Base-by-base conservation (phyloP, 2,113 vertebrate genomes). In the Passer montanus region DNA sequence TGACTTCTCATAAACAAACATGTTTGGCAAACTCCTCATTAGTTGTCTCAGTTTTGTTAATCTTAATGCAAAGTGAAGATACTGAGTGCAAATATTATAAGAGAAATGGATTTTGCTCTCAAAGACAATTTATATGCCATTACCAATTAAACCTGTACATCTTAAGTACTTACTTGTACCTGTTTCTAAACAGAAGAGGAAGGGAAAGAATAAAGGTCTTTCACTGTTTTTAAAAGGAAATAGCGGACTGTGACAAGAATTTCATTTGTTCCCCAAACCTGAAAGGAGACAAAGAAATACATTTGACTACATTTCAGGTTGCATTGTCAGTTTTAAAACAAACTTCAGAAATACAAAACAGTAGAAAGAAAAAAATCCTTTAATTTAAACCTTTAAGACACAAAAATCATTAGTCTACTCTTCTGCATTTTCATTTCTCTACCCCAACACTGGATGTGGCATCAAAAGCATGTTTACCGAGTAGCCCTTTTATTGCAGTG, bases 181-280 rank as follows among this genome's bases (percentile, higher is more conserved):
- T 86, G 26, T 77, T 92, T 78, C 73, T 95, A 90, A 77, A 74
- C 11, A 91, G 77, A 94, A 63, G 35, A 64, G 41, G 39, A 55
- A 30, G 11, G 55, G 26, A 79, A 91, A 43, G 43, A 94, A 81
- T 50, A 93, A 55, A 55, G 49, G 17, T 43, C 37, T 87, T 66
- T 30, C 6, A 81, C 43, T 33, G 17, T 58, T 70, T 72, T 47
- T 84, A 55, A 75, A 92, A 35, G 50, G n/a, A 53, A 27, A 35
- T 39, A 66, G 21, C 55, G 47, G 75, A 55, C 9, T 16, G 37
- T 75, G 52, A 50, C 9, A 72, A 44, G 85, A 89, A 87, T 59
- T 91, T 98, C 92, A 98, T 27, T 96, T 97, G 89, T 93, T 95
- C 31, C 82, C 88, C 89, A 96, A 82, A 72, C 96, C 98, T 98